Percentiles rank a stretch among this genome's conserved stretches.
These are phyloP conservation scores for Myrmecobius fasciatus DNA, from an alignment of 2,113 vertebrate species.

Conservation along the genomic window DNA sequence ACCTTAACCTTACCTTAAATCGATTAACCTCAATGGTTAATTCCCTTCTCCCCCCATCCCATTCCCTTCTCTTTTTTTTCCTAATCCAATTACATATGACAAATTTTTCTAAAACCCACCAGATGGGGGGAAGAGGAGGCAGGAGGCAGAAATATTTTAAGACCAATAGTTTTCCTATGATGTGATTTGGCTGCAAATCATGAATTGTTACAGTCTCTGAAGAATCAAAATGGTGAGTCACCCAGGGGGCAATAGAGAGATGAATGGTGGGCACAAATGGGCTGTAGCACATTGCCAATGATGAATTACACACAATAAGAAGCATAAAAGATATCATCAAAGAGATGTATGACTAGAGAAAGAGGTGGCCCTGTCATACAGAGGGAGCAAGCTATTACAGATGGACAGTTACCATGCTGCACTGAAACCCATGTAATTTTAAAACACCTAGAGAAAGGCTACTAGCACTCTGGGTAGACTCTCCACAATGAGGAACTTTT, in stretches of 20 bases:
- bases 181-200: not conserved
- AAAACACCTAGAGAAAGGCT: not conserved
- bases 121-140: not conserved
- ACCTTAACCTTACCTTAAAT: too few relatives aligned
- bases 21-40: not conserved
- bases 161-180: not conserved
- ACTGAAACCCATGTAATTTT: not conserved
- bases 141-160: not conserved
- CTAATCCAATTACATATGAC: not conserved
- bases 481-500: not conserved
- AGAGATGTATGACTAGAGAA: not conserved
- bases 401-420: not conserved
- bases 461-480: not conserved
- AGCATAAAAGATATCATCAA: not conserved
- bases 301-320: constrained; percentile 1
- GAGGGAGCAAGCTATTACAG: not conserved
- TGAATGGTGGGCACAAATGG: not conserved
- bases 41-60: not conserved
- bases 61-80: not conserved
- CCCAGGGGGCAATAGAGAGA: not conserved
- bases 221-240: not conserved
- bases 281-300: not conserved
- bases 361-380: not conserved
- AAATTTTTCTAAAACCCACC: not conserved
- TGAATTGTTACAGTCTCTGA: not conserved